Evolutionary conservation across 2,888 invertebrate genomes (phyloP), one percentile per base, ranked within the genome.

Genomic region (Andrena dorsata): DNA sequence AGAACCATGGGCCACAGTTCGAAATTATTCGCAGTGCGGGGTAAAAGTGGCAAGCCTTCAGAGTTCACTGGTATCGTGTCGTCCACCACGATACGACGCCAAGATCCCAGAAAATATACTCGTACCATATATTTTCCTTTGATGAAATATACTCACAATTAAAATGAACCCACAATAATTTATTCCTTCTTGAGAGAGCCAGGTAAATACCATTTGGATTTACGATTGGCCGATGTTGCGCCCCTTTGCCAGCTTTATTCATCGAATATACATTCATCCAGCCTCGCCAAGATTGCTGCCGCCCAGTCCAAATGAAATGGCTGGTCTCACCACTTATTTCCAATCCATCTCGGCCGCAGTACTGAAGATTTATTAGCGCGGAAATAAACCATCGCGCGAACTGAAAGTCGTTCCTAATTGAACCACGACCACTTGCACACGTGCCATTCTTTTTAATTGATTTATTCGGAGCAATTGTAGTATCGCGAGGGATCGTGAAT

Each of bases 1-100:
- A 95, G 90, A 30, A 95, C 80, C 83, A 94, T 92, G 0, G 95
- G 94, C 95, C 95, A 95, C 6, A 95, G 80, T 82, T 95, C 94
- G 2, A 28, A 76, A 26, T 93, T 84, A 10, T 89, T 90, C 10
- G 82, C 86, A 2, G 90, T 91, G 1, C 90, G 83, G 7, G 95
- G 95, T 35, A 95, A 89, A 28, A 95, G 88, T 1, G 94, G 86
- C 30, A 90, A 88, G 10, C 92, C 91, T 0, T 84, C 76, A 7
- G 80, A 64, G 84, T 94, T 93, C 2, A 95, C 76, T 1, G 95
- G 95, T 16, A 95, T 85, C 61, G 83, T 88, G 86, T 95, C 95
- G 85, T 95, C 95, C 1, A 95, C 92, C 10, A 92, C 87, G 7
- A 95, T 89, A 77, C 93, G 93, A 61, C 95, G 91, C 95, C 95